Evolutionary conservation across 2,113 vertebrate genomes (phyloP).

Genomic region (Eulemur rufifrons): DNA sequence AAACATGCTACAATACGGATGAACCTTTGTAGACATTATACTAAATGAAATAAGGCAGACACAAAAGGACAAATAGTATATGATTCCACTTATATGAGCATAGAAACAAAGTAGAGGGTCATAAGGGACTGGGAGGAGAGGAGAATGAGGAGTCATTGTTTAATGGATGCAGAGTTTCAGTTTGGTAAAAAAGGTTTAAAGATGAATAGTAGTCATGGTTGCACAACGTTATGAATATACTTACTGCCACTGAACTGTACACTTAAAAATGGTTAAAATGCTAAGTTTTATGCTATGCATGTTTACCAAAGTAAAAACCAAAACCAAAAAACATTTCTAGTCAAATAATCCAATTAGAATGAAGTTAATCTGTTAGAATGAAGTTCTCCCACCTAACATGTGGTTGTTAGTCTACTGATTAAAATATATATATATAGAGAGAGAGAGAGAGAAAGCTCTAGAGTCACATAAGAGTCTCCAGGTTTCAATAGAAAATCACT

Average conservation of each 20-base stretch:
- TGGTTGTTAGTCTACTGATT: too few species aligned
- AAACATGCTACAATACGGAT: background rate
- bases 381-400: background rate
- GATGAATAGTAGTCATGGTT: background rate
- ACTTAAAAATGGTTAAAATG: background rate
- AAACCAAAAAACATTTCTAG: background rate
- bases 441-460: background rate
- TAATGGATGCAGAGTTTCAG: background rate
- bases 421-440: background rate
- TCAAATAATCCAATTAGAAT: background rate
- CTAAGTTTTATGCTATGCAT: background rate
- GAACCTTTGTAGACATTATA: background rate
- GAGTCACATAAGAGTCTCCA: background rate
- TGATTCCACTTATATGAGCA: background rate
- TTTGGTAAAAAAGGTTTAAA: background rate
- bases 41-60: background rate
- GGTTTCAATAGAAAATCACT: background rate
- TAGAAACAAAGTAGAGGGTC: background rate
- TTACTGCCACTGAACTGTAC: background rate
- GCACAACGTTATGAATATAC: background rate
- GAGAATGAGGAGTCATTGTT: background rate
- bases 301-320: background rate
- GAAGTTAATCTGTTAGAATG: background rate
- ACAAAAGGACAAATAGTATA: background rate
- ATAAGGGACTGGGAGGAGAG: background rate